phyloP scores from a whole-genome alignment of 2,113 vertebrate species.

The Burhinus bistriatus region DNA sequence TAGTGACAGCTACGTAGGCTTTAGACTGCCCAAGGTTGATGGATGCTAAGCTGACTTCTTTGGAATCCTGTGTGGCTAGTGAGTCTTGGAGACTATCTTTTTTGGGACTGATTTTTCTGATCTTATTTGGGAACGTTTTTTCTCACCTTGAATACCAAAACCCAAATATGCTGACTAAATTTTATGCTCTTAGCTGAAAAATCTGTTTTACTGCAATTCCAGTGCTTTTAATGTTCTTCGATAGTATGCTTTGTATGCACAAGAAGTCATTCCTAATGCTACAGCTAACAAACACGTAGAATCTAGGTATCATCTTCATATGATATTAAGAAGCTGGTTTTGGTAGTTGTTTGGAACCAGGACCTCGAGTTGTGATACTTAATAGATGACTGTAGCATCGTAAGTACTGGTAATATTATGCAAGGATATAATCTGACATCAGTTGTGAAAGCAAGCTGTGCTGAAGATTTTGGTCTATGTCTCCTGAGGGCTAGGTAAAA shows the following conservation, averaged over 20 bases:
- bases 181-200: no score
- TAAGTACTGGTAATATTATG: no score
- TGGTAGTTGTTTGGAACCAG: not conserved
- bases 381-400: no score
- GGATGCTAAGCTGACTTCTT: not conserved
- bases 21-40: not conserved
- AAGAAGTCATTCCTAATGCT: not conserved
- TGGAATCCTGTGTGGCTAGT: not conserved
- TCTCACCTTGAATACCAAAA: not conserved
- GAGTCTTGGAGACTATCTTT: not conserved
- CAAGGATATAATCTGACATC: no score
- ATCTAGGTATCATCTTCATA: not conserved
- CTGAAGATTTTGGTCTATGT: no score
- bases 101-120: not conserved
- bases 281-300: not conserved
- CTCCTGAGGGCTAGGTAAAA: no score
- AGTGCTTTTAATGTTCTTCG: no score
- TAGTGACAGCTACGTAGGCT: not conserved
- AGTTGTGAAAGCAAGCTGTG: no score
- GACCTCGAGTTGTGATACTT: no score
- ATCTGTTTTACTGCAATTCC: no score
- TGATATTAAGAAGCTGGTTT: not conserved
- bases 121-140: not conserved
- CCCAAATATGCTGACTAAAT: not conserved
- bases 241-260: no score